phyloP scores from a whole-genome alignment of 64 coral and sea anemone genomes.

The Stylophora pistillata region DNA sequence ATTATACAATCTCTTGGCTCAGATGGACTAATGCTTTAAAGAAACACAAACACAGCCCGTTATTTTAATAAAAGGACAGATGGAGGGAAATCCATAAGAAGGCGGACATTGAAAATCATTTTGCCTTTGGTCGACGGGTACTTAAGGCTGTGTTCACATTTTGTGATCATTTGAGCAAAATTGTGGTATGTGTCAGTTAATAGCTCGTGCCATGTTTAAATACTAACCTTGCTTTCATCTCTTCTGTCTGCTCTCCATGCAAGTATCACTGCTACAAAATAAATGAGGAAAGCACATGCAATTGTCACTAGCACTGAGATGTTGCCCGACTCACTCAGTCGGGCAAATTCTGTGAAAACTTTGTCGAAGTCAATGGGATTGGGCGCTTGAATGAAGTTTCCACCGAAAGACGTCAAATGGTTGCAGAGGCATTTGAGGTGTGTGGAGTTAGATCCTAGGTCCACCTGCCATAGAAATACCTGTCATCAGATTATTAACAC shows the following conservation, averaged over 20 bases:
- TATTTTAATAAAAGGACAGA: no score
- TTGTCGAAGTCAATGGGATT: slow-evolving; percentile 44
- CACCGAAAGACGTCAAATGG: slow-evolving; percentile 47
- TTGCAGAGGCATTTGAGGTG: slow-evolving; percentile 33
- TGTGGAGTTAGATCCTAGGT: background rate
- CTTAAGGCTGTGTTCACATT: no score
- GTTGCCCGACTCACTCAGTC: slow-evolving; percentile 37
- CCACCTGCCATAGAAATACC: slow-evolving; percentile 12
- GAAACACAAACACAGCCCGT: no score
- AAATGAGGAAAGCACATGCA: slow-evolving; percentile 33
- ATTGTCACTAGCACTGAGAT: slow-evolving; percentile 45
- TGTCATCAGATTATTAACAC: no score
- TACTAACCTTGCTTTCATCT: slow-evolving; percentile 29
- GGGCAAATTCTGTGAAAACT: slow-evolving; percentile 45
- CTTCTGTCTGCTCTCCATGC: slow-evolving; percentile 47
- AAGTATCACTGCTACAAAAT: slow-evolving; percentile 9
- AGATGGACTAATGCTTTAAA: no score
- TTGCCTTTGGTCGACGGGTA: no score
- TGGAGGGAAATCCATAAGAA: no score
- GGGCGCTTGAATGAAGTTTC: slow-evolving; percentile 35
- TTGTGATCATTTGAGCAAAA: no score
- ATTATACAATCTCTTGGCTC: no score
- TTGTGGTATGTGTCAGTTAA: background rate
- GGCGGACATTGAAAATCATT: no score
- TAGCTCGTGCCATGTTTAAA: background rate